phyloP scores from a whole-genome alignment of 2,113 vertebrate genomes.

The Salvelinus alpinus region DNA sequence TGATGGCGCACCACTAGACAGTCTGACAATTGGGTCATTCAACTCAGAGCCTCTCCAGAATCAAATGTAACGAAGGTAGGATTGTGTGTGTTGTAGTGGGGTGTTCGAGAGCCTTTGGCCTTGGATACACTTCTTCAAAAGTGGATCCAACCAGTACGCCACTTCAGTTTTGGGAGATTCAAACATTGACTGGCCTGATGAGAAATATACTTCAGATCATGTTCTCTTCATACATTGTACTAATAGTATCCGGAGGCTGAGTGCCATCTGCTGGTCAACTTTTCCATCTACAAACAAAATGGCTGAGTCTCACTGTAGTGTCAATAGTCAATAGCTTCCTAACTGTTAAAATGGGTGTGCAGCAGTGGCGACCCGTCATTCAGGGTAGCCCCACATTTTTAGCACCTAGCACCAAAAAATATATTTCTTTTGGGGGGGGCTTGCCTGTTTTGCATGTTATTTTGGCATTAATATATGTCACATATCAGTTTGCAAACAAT shows the following conservation, averaged over 20 bases:
- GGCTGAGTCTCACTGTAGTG: background rate
- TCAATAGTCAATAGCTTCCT: background rate
- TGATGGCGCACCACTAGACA: background rate
- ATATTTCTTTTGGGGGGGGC: too few relatives aligned
- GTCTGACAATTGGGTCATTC: background rate
- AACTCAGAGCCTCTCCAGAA: background rate
- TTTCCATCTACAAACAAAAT: background rate
- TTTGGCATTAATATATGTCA: too few relatives aligned
- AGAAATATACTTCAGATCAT: background rate
- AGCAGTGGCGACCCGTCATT: too few relatives aligned
- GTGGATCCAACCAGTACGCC: too few relatives aligned
- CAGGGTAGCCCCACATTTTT: too few relatives aligned
- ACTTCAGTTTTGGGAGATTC: too few relatives aligned
- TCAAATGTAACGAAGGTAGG: background rate
- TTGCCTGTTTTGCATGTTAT: too few relatives aligned
- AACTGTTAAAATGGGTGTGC: background rate
- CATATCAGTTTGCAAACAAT: too few relatives aligned
- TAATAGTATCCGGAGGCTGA: background rate
- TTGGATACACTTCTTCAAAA: too few relatives aligned
- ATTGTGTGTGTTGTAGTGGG: background rate
- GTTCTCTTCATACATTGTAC: background rate
- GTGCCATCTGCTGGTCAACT: conserved; percentile 9
- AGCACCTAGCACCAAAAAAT: too few relatives aligned
- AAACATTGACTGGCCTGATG: too few relatives aligned
- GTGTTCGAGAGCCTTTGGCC: too few relatives aligned